Evolutionary conservation across 2,888 invertebrate genomes (phyloP).

Genomic region (Eurytoma californica): DNA sequence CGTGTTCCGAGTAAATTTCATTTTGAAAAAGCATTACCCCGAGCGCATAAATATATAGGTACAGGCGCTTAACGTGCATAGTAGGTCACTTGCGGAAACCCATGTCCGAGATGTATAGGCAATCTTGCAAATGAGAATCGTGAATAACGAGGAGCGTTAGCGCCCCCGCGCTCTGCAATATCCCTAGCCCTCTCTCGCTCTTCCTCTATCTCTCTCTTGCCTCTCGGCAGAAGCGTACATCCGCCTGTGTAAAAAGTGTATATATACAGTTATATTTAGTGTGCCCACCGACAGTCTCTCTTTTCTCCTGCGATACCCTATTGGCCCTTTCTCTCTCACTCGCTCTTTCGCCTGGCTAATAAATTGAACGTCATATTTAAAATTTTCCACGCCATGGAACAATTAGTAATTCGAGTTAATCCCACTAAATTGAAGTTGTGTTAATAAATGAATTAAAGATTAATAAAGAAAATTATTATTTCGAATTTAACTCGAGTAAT

Average conservation of each 20-base stretch:
- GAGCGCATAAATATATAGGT: conserved; percentile 52
- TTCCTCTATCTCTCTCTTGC: conserved; percentile 37
- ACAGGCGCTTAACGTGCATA: conserved; percentile 52
- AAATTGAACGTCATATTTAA: conserved; percentile 49
- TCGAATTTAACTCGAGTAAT: too few relatives aligned
- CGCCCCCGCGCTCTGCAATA: conserved; percentile 62
- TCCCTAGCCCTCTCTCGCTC: conserved; percentile 53
- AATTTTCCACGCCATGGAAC: conserved; percentile 2
- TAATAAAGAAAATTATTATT: too few relatives aligned
- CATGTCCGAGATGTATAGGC: conserved; percentile 71
- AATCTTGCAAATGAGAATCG: conserved; percentile 74
- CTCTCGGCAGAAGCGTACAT: conserved; percentile 26
- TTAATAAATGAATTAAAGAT: too few relatives aligned
- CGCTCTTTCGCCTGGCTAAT: conserved; percentile 20
- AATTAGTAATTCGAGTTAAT: not conserved
- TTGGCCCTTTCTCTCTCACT: conserved; percentile 31
- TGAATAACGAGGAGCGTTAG: conserved; percentile 72
- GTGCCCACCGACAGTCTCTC: conserved; percentile 20
- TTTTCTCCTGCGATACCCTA: conserved; percentile 25
- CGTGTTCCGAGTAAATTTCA: conserved; percentile 40
- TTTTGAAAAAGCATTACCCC: conserved; percentile 49
- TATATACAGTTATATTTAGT: conserved; percentile 54
- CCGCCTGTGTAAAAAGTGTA: conserved; percentile 47
- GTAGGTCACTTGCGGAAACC: conserved; percentile 63
- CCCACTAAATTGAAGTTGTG: too few relatives aligned